Conservation (phyloP, 2,888 invertebrate genomes). For the Metacarcinus magister region DNA sequence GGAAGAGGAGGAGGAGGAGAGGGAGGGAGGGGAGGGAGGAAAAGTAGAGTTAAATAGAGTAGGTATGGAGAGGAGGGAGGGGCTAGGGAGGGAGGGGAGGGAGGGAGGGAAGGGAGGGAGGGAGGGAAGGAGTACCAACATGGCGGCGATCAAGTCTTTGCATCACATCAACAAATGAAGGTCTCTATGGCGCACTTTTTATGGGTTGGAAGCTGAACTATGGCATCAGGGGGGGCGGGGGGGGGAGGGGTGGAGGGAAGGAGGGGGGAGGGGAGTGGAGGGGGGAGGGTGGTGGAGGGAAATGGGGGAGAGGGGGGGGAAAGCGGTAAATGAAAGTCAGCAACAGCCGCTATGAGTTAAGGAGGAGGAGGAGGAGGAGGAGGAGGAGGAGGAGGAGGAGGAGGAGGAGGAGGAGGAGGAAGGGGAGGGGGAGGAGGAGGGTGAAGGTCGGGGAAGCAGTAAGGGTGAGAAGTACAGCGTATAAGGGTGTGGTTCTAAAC, state of each 20-base stretch:
- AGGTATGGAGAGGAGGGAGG: neutral
- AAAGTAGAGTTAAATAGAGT: neutral
- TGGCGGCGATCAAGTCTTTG: no score
- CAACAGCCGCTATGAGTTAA: no score
- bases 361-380: no score
- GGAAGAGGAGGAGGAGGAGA: neutral
- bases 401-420: neutral
- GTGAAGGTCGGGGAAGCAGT: neutral
- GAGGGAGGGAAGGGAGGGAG: no score
- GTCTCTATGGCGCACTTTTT: no score
- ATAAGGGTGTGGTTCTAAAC: neutral
- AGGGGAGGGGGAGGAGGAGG: neutral
- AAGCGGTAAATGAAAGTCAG: constrained; percentile 1
- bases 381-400: no score
- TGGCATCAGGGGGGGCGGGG: neutral
- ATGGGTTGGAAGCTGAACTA: no score
- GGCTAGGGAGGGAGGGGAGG: neutral
- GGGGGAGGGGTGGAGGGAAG: no score
- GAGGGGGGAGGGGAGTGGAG: neutral
- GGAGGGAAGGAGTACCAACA: no score
- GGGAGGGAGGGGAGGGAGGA: neutral
- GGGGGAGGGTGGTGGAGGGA: no score
- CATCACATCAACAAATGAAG: no score
- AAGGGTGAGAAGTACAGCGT: neutral
- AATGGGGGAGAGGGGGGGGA: neutral